A percentile compares a stretch with the other conserved stretches of the same genome.
Evolutionary conservation across 2,888 invertebrate genomes (phyloP).

Genomic region (Stenurella melanura): DNA sequence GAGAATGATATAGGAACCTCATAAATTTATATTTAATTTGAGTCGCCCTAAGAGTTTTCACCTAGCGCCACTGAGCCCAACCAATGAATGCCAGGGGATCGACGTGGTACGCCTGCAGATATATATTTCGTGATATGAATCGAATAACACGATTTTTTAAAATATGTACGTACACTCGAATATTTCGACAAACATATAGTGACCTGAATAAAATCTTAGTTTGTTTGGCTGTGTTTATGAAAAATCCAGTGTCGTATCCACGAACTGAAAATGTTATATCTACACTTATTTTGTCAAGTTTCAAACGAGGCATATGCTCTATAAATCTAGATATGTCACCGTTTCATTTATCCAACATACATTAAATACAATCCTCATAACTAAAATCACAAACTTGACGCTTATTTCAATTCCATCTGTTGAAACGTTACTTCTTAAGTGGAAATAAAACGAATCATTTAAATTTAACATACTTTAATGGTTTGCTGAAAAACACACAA

Average conservation of each 20-base stretch:
- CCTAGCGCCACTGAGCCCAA: constrained; percentile 11
- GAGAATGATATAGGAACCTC: constrained; percentile 20
- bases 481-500: no score
- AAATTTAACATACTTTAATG: no score
- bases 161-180: constrained; percentile 8
- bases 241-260: neutral
- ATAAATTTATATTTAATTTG: constrained; percentile 36
- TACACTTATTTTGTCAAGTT: no score
- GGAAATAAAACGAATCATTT: no score
- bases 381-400: no score
- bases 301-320: no score
- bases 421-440: no score
- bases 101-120: constrained; percentile 22
- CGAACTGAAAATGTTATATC: neutral
- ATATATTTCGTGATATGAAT: constrained; percentile 32
- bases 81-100: constrained; percentile 9
- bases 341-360: no score
- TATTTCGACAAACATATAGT: constrained; percentile 22
- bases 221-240: neutral
- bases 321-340: no score
- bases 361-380: no score
- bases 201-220: constrained; percentile 18
- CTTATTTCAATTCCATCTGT: no score
- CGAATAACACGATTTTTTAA: constrained; percentile 28
- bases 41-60: constrained; percentile 27